Evolutionary conservation across 2,888 invertebrate genomes (phyloP), one percentile per base, ranked within the genome.

Genomic region (Pilophorus perplexus): DNA sequence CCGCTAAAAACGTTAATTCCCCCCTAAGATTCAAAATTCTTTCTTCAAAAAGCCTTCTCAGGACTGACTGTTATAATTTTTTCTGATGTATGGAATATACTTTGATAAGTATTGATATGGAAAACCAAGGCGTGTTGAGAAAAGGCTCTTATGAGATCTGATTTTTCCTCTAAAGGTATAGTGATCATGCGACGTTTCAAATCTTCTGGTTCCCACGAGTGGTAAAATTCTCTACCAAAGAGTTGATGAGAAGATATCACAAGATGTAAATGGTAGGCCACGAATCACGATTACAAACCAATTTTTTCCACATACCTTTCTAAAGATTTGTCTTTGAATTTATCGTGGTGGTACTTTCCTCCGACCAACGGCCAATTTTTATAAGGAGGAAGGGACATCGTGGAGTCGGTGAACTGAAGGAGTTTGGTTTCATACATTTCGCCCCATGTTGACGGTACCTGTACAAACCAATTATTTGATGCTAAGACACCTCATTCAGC

Each of bases 351-450:
- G 27, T 57, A 66, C n/a, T 14, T 20, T 37, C 66, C 66, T 1
- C 66, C 66, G 6, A 66, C 46, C 5, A 33, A 5, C 2, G 66
- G 46, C 66, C 66, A 66, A 23, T 46, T 46, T 12, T 66, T 37
- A 23, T 57, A 57, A 5, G 65, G 65, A n/a, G 44, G 28, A 14
- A 55, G 5, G 2, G 54, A 42, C n/a, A 20, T 18, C 2, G 37
- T 55, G 2, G 55, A 55, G 22, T 55, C 55, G 20, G 37, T 55
- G 38, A 55, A 55, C n/a, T 18, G 37, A 20, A 55, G 55, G 22
- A 18, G 33, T 6, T 38, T 37, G 1, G 16, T 12, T 55, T 55
- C 55, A 37, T 38, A 55, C 14, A 25, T 22, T 25, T 40, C 59
- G 4, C 25, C 59, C 59, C 59, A 59, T 14, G 42, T 18, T 6